Conservation (phyloP, 2,888 invertebrate genomes). For the Rhyacophila evoluta region DNA sequence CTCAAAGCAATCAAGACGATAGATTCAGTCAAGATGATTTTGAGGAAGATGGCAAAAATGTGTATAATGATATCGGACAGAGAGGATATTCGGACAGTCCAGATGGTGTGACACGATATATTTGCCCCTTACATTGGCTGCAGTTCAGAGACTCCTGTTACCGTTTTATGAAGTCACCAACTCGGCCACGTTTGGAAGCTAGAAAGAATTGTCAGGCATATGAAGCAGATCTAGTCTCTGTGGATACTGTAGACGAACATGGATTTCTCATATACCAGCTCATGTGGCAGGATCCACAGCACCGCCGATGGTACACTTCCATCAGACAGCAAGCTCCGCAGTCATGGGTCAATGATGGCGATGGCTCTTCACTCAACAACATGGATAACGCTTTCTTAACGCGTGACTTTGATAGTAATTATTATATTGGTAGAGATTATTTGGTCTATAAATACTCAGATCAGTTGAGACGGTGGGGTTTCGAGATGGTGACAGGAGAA, state of each 20-base stretch:
- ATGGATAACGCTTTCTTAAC: slow-evolving; percentile 87
- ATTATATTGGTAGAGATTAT: slow-evolving; percentile 76
- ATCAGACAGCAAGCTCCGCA: slow-evolving; percentile 80
- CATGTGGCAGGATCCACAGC: slow-evolving; percentile 86
- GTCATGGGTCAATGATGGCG: slow-evolving; percentile 86
- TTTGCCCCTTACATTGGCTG: slow-evolving; percentile 91
- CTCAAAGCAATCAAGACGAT: slow-evolving; percentile 40
- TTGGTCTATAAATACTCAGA: slow-evolving; percentile 83
- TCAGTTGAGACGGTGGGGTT: slow-evolving; percentile 83
- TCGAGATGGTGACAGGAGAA: slow-evolving; percentile 82
- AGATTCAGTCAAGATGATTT: slow-evolving; percentile 40
- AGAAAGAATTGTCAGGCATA: slow-evolving; percentile 86
- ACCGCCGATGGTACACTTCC: slow-evolving; percentile 88
- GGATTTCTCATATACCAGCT: slow-evolving; percentile 86
- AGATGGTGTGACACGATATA: slow-evolving; percentile 28
- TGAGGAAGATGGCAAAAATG: slow-evolving; percentile 30
- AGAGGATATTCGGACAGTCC: slow-evolving; percentile 32
- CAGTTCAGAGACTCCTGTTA: slow-evolving; percentile 86
- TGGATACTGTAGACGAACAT: slow-evolving; percentile 88
- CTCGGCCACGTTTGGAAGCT: slow-evolving; percentile 83
- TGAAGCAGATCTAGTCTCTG: slow-evolving; percentile 82
- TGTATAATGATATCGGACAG: slow-evolving; percentile 32
- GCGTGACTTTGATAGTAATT: slow-evolving; percentile 75
- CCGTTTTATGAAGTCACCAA: slow-evolving; percentile 89
- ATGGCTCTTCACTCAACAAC: slow-evolving; percentile 81